These are phyloP conservation scores for Caiman crocodilus DNA, from an alignment of 2,797 vertebrate genomes.

Conservation along the genomic window DNA sequence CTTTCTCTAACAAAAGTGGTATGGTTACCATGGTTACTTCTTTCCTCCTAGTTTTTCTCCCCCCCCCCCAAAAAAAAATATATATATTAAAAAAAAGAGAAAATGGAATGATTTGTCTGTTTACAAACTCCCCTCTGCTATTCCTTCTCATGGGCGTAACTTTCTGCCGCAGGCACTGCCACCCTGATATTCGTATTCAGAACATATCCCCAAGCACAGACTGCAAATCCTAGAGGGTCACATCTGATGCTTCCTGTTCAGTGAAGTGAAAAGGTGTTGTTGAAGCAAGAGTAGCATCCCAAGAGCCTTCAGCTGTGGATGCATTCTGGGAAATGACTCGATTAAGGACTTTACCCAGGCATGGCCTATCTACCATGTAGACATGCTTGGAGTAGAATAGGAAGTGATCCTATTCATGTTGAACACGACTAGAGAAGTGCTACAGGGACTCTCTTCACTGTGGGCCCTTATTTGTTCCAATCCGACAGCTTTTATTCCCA, in stretches of 20 bases:
- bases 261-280: background rate
- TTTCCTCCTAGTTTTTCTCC: background rate
- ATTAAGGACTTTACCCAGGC: background rate
- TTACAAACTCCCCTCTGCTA: no score
- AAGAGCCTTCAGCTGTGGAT: background rate
- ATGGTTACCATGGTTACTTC: slow-evolving; percentile 5
- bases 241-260: background rate
- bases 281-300: background rate
- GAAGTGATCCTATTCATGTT: background rate
- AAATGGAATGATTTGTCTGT: background rate
- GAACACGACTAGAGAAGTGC: background rate
- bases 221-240: background rate
- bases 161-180: rapidly evolving
- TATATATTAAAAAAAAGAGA: no score
- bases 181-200: no score
- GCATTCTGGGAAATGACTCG: background rate
- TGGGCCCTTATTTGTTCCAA: no score
- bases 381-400: background rate
- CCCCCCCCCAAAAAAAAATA: background rate
- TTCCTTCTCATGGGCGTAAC: rapidly evolving
- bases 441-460: background rate
- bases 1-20: slow-evolving; percentile 9
- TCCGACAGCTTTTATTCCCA: no score
- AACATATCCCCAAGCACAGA: background rate
- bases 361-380: background rate